Conservation (phyloP, 2,797 vertebrate species). For the Enteromius mattozi region DNA sequence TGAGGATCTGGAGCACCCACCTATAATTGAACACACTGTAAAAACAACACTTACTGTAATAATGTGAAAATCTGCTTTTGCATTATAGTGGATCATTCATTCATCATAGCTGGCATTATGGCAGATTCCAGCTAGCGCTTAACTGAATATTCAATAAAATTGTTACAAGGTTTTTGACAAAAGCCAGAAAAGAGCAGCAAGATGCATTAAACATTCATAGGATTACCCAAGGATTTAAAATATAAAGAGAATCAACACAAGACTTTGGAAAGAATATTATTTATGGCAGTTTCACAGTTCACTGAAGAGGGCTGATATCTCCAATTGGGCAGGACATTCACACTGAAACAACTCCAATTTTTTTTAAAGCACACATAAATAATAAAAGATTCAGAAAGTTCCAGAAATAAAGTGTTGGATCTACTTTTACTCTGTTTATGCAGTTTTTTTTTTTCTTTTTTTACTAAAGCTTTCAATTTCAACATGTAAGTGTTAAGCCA, state of each 20-base stretch:
- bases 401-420: neutral
- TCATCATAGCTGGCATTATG: neutral
- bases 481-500: neutral
- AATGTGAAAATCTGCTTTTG: neutral
- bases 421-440: neutral
- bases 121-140: neutral
- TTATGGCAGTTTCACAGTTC: conserved; percentile 20
- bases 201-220: neutral
- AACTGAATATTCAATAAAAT: neutral
- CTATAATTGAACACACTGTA: neutral
- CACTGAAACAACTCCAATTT: neutral
- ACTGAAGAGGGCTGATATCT: conserved; percentile 5
- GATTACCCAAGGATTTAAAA: conserved; percentile 12
- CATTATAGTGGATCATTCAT: neutral
- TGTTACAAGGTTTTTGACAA: neutral
- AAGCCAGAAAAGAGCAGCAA: neutral
- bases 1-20: neutral
- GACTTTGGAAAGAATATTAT: conserved; percentile 1
- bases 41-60: neutral
- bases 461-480: neutral
- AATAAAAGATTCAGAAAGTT: neutral
- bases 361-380: neutral
- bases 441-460: neutral
- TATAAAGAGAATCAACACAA: conserved; percentile 12
- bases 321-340: neutral